Base-by-base conservation (phyloP, 2,113 vertebrate genomes). In the Podocnemis expansa region DNA sequence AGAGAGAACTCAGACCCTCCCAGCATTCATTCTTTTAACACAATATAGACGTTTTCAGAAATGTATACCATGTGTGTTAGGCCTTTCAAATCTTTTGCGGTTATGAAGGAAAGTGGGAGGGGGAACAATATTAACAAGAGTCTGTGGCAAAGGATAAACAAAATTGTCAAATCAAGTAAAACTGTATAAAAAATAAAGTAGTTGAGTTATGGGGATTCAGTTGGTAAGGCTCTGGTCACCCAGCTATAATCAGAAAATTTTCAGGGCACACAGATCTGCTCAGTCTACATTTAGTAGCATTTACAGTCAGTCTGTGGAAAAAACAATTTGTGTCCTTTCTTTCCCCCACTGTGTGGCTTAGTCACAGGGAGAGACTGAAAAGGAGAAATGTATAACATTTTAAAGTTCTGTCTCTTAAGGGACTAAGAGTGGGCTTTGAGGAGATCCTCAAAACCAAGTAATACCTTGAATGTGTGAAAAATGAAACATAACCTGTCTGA, bases 61-160 rank as follows among this genome's bases (percentile, higher is more conserved):
- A 38, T 12, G 41, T 54, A 22, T 22, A 17, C n/a, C 5, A 49
- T 0, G 31, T 10, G 60, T 70, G 25, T 43, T 4, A 79, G 41
- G 63, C 3, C 25, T 88, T 70, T 79, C 52, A 8, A 22, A 43
- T 31, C 82, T 13, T 2, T 31, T 67, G 14, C 27, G 12, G 10
- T 14, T 58, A 29, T 21, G 27, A 73, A 13, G 56, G 2, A 17
- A 6, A 34, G 47, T 47, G 60, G 16, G 47, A 29, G 67, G 58
- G 41, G 78, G 47, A 80, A 21, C 45, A 91, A 52, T 43, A 5
- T 58, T 34, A n/a, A 54, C 45, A 78, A 70, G 60, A 85, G 76
- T 80, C 83, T 93, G 13, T 22, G 54, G 79, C 75, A 87, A 63
- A 43, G 82, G 82, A 58, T 79, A 85, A 94, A 89, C 41, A 10